These are phyloP conservation scores for Astropecten irregularis DNA, from an alignment of 53 echinoderm and acorn worm genomes.

Conservation along the genomic window DNA sequence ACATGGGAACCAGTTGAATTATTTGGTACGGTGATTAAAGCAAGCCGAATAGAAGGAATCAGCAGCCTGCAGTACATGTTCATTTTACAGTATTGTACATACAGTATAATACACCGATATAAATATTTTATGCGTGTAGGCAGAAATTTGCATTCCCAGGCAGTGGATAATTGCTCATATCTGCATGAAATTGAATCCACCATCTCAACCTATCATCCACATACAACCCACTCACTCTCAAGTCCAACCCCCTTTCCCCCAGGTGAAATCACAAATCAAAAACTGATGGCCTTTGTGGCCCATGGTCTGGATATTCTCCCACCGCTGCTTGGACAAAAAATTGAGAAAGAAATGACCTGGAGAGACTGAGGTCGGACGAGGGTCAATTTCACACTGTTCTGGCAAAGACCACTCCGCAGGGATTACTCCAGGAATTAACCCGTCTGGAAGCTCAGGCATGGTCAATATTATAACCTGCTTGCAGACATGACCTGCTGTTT, in stretches of 20 bases:
- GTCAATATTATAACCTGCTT: not conserved
- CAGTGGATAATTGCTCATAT: constrained; percentile 41
- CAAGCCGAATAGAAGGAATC: too few species aligned
- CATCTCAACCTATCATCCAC: not conserved
- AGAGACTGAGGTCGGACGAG: constrained; percentile 15
- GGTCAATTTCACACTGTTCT: constrained; percentile 44
- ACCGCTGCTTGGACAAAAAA: too few species aligned
- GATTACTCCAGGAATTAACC: constrained; percentile 1
- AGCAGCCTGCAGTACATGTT: too few species aligned
- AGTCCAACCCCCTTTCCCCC: too few species aligned
- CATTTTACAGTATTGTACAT: too few species aligned
- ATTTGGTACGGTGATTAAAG: too few species aligned
- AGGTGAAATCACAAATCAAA: not conserved
- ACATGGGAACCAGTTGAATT: too few species aligned
- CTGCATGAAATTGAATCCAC: constrained; percentile 30
- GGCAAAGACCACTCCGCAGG: not conserved
- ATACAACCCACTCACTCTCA: too few species aligned
- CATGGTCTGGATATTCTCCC: not conserved
- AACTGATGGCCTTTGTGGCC: too few species aligned
- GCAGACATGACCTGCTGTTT: not conserved
- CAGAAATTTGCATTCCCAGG: too few species aligned
- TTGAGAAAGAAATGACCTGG: constrained; percentile 16
- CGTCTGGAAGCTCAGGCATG: not conserved
- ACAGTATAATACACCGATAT: too few species aligned
- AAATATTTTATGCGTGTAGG: too few species aligned